Evolutionary conservation across 2,113 vertebrate genomes (phyloP).

Genomic region (Phocoena phocoena): DNA sequence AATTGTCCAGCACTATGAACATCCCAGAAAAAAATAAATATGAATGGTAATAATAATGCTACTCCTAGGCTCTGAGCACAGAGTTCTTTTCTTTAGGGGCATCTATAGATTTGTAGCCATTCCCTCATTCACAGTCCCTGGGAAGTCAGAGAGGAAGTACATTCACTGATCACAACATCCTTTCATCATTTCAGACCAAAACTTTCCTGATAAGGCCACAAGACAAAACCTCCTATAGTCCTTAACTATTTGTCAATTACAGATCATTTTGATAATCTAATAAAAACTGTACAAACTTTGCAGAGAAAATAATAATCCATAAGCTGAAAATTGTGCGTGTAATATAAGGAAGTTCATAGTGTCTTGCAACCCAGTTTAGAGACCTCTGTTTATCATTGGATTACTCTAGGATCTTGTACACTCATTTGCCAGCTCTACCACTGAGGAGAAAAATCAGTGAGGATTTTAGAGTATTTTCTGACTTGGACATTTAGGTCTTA

Average conservation of each 20-base stretch:
- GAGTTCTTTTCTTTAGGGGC: constrained; percentile 3
- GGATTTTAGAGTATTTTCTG: background rate
- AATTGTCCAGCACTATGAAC: background rate
- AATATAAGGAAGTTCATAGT: background rate
- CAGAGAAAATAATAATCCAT: background rate
- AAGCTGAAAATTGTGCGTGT: background rate
- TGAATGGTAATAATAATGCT: background rate
- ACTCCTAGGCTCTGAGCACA: background rate
- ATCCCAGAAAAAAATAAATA: constrained; percentile 31
- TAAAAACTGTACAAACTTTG: background rate
- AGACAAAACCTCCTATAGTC: background rate
- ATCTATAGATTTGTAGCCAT: background rate
- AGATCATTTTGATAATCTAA: background rate
- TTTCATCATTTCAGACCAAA: background rate
- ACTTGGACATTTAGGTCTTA: background rate
- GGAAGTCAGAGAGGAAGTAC: background rate
- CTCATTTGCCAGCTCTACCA: background rate
- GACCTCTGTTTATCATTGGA: background rate
- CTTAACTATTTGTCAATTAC: background rate
- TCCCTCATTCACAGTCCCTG: background rate
- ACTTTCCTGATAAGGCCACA: background rate
- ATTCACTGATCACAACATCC: background rate
- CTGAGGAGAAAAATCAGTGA: background rate
- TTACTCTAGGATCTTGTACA: background rate
- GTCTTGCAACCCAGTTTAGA: background rate